Evolutionary conservation across 1,140 invertebrate genomes (phyloP).

Genomic region (Drosophila oshimai): DNA sequence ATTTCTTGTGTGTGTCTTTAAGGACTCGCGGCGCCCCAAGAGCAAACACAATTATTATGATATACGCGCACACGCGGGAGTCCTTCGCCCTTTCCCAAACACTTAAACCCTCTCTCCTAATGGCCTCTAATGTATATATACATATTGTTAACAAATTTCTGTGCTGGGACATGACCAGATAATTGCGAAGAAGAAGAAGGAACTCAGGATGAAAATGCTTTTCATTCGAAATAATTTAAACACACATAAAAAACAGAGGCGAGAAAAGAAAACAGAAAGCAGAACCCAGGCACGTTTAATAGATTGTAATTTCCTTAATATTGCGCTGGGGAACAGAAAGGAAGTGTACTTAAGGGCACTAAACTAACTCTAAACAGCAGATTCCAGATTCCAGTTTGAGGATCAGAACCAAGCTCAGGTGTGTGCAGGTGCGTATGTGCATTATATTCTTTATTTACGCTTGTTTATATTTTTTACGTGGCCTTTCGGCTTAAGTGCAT

Average conservation of each 20-base stretch:
- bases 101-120: constrained; percentile 51
- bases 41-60: constrained; percentile 65
- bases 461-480: constrained; percentile 14
- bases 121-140: constrained; percentile 55
- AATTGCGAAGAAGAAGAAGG: constrained; percentile 53
- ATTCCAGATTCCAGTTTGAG: too few species aligned
- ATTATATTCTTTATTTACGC: constrained; percentile 5
- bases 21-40: constrained; percentile 16
- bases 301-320: constrained; percentile 62
- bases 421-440: constrained; percentile 71
- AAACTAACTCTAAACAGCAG: constrained; percentile 32
- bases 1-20: background rate
- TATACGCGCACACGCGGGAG: constrained; percentile 47
- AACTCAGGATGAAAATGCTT: constrained; percentile 27
- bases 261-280: constrained; percentile 30
- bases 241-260: constrained; percentile 35
- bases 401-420: constrained; percentile 32
- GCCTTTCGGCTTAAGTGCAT: constrained; percentile 58
- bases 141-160: constrained; percentile 55
- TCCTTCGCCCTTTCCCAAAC: constrained; percentile 28
- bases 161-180: constrained; percentile 74
- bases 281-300: constrained; percentile 57
- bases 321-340: constrained; percentile 44
- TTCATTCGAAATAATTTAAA: constrained; percentile 35
- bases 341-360: constrained; percentile 46